Evolutionary conservation across 2,888 invertebrate species (phyloP), one percentile per base, ranked within the genome.

Genomic region (Phyllotreta striolata): DNA sequence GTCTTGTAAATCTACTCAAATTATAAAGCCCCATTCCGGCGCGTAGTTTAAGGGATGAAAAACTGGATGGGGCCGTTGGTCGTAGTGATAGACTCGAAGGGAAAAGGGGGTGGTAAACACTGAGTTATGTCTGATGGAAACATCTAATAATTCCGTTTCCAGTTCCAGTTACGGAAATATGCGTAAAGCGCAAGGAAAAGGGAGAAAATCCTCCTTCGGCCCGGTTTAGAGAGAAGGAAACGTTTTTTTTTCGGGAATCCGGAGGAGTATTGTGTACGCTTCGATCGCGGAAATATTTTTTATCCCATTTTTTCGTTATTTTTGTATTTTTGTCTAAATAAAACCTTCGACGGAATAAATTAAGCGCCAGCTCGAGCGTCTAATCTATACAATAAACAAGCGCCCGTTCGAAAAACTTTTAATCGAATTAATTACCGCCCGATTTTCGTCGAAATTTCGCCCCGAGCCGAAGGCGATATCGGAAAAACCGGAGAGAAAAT

Each of bases 61-160:
- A 52, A 52, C 37, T 37, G 14, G 52, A 34, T 37, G 38, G 52
- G 24, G 9, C 37, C 6, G 51, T 34, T 38, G 52, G 38, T 52
- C 12, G 13, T 38, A 38, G 6, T 37, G 13, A 12, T 13, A 39
- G 39, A 38, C 12, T 38, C n/a, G 13, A 52, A 52, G 12, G 63
- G 59, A 44, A 24, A n/a, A 57, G 46, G 58, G 64, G 60, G 52
- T 24, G 24, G 60, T 64, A 64, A 64, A 60, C 60, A 60, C 56
- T 64, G 64, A 64, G 56, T 64, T 64, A 64, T 64, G 64, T 60
- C 60, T 64, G 56, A 55, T 60, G 64, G 60, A 60, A 64, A 64
- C 60, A 64, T 64, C 64, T 64, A 64, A 64, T 64, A 64, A 64
- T 64, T 52, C 51, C 56, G 56, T 60, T 60, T 60, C 60, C 60